Percentiles rank a stretch among this genome's conserved stretches.
Conservation (phyloP, 2,113 vertebrate species). For the zebrafish (Danio rerio) region GRCz12tu NC_133195.1:5899501-5900000, state of each 20-base stretch:
- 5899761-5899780: constrained; percentile 78
- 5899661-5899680: background rate
- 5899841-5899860: constrained; percentile 91
- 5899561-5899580: too few relatives aligned
- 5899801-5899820: constrained; percentile 96
- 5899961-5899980: background rate
- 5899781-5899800: constrained; percentile 97
- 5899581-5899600: too few relatives aligned
- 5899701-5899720: background rate
- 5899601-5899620: too few relatives aligned
- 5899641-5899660: too few relatives aligned
- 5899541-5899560: too few relatives aligned
- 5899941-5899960: background rate
- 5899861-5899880: constrained; percentile 90
- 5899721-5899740: constrained; percentile 62
- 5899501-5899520: too few relatives aligned
- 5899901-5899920: constrained; percentile 73
- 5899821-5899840: constrained; percentile 97
- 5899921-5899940: background rate
- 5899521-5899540: too few relatives aligned
- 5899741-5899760: too few relatives aligned
- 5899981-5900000: constrained; percentile 70
- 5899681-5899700: background rate
- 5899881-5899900: constrained; percentile 95
- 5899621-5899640: too few relatives aligned